phyloP scores from a whole-genome alignment of 2,113 vertebrate species.

The Chiloscyllium plagiosum region DNA sequence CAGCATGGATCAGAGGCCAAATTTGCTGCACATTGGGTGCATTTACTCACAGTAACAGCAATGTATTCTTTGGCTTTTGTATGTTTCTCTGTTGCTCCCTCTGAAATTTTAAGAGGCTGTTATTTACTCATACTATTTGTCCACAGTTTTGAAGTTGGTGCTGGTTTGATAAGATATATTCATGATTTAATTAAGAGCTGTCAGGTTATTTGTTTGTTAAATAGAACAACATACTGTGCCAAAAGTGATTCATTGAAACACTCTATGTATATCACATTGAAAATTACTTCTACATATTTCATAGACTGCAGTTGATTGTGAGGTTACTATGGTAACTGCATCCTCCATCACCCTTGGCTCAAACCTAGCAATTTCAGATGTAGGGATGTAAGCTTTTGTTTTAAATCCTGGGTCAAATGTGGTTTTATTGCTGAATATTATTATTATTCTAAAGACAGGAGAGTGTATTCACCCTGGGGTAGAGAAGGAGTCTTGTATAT shows the following conservation, averaged over 20 bases:
- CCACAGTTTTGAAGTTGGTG: not conserved
- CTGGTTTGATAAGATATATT: not conserved
- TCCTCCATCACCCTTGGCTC: not conserved
- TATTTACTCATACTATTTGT: not conserved
- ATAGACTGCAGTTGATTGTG: conserved; percentile 23
- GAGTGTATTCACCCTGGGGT: not conserved
- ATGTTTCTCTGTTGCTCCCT: not conserved
- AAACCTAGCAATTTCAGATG: not conserved
- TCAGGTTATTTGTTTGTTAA: not conserved
- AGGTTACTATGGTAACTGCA: conserved; percentile 7
- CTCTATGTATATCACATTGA: not conserved
- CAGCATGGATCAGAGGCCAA: not conserved
- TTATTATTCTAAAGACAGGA: not conserved
- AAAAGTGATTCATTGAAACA: not conserved
- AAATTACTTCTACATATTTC: not conserved
- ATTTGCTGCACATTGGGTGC: not conserved
- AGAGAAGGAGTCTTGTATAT: not conserved
- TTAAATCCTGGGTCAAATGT: not conserved
- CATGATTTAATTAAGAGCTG: not conserved
- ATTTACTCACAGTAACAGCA: not conserved
- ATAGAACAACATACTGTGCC: not conserved
- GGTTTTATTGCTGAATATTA: not conserved
- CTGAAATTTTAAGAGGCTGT: not conserved
- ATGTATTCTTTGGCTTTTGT: not conserved
- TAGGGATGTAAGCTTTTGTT: not conserved